Evolutionary conservation across 2,888 invertebrate genomes (phyloP).

Genomic region (Pyrochroa serraticornis): DNA sequence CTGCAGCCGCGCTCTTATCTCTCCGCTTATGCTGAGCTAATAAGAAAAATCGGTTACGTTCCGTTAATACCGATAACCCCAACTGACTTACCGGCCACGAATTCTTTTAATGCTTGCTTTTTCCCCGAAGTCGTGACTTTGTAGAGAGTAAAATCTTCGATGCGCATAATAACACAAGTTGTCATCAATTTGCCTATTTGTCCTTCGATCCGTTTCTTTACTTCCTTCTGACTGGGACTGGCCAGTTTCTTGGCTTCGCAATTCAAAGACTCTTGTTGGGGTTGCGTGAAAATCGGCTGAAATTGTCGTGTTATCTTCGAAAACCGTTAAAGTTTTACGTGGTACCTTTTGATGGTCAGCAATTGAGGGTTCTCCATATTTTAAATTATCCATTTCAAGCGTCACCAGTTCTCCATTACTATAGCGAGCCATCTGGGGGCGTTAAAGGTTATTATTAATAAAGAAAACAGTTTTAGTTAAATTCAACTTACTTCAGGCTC

Average conservation of each 20-base stretch:
- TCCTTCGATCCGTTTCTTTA: conserved; percentile 70
- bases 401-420: not conserved
- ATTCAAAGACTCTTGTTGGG: conserved; percentile 11
- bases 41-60: conserved; percentile 41
- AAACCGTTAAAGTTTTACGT: too few relatives aligned
- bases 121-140: conserved; percentile 79
- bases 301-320: too few relatives aligned
- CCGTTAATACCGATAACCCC: not conserved
- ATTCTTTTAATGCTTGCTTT: conserved; percentile 79
- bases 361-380: too few relatives aligned
- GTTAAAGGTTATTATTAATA: too few relatives aligned
- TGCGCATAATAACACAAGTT: conserved; percentile 84
- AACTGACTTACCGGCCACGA: conserved; percentile 68
- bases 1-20: conserved; percentile 55
- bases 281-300: too few relatives aligned
- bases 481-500: too few relatives aligned
- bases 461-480: too few relatives aligned
- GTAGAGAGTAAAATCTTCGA: conserved; percentile 91
- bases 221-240: conserved; percentile 57
- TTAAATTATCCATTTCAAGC: not conserved
- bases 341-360: too few relatives aligned
- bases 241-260: conserved; percentile 35
- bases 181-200: conserved; percentile 90
- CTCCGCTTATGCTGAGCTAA: conserved; percentile 65
- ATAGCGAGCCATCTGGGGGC: not conserved